A percentile compares a stretch with the other conserved stretches of the same genome.
These are phyloP conservation scores for Neodon shergylaensis DNA, from an alignment of 2,113 vertebrate species.

Conservation along the genomic window DNA sequence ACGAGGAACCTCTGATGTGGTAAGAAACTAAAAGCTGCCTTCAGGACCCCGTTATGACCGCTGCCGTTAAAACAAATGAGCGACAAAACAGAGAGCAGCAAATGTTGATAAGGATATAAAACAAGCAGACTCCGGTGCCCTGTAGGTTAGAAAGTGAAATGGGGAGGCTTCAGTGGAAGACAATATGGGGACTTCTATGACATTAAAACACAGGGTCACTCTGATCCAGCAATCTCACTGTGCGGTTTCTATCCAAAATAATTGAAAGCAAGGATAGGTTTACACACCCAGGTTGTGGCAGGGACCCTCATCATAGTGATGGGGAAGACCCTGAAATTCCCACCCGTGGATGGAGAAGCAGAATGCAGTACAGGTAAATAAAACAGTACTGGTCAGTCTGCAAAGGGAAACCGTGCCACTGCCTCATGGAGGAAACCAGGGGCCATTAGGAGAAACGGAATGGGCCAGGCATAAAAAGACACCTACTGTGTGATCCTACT, in stretches of 20 bases:
- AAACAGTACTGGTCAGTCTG: background rate
- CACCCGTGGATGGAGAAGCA: background rate
- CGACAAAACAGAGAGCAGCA: background rate
- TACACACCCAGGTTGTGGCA: background rate
- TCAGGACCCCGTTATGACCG: background rate
- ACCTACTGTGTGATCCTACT: background rate
- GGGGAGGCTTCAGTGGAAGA: background rate
- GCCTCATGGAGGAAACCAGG: background rate
- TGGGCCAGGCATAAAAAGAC: background rate
- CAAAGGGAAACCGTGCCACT: background rate
- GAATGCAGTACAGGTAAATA: accelerated
- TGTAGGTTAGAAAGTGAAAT: accelerated
- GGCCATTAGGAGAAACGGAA: background rate
- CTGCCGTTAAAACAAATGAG: background rate
- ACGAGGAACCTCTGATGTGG: background rate
- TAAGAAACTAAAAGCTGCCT: background rate
- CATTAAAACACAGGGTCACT: background rate
- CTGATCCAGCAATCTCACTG: background rate
- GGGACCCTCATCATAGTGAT: accelerated
- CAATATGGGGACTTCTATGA: background rate
- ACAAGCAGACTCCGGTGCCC: accelerated
- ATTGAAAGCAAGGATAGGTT: accelerated
- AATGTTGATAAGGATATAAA: background rate
- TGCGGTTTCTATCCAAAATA: background rate
- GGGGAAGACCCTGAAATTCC: background rate